phyloP scores from a whole-genome alignment of 2,797 vertebrate genomes.

The Megalops cyprinoides region DNA sequence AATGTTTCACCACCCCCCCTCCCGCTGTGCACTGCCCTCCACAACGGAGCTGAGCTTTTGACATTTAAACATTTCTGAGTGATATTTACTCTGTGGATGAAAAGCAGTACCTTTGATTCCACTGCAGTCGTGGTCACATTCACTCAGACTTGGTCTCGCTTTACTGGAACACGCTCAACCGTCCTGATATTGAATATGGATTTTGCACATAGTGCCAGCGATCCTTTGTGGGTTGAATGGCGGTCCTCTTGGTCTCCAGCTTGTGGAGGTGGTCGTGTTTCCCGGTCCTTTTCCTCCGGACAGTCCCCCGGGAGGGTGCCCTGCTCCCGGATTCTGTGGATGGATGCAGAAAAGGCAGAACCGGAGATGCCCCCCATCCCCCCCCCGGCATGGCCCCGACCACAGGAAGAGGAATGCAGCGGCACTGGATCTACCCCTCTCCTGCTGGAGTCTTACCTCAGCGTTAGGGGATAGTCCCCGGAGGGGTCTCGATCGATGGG shows the following conservation, averaged over 20 bases:
- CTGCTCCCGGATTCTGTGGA: neutral
- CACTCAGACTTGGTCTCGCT: slow-evolving; percentile 32
- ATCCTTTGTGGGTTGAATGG: neutral
- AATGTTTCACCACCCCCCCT: slow-evolving; percentile 51
- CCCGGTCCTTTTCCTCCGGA: neutral
- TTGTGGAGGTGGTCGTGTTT: neutral
- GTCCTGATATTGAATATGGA: neutral
- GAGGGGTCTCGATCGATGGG: neutral
- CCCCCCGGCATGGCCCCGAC: neutral
- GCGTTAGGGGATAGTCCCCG: neutral
- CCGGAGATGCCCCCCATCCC: neutral
- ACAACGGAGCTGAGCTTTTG: slow-evolving; percentile 48
- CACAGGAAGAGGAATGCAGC: neutral
- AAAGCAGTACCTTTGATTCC: slow-evolving; percentile 33
- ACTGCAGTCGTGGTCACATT: slow-evolving; percentile 27
- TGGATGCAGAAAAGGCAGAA: neutral
- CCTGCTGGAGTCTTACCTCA: neutral
- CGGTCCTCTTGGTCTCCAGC: neutral
- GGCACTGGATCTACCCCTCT: neutral
- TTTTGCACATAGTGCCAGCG: neutral
- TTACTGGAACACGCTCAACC: slow-evolving; percentile 23
- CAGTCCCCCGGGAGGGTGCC: neutral
- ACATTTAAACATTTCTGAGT: slow-evolving; percentile 61
- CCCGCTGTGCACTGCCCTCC: slow-evolving; percentile 25
- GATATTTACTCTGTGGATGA: slow-evolving; percentile 49